phyloP scores from a whole-genome alignment of 2,113 vertebrate species.

The Engraulis encrasicolus region DNA sequence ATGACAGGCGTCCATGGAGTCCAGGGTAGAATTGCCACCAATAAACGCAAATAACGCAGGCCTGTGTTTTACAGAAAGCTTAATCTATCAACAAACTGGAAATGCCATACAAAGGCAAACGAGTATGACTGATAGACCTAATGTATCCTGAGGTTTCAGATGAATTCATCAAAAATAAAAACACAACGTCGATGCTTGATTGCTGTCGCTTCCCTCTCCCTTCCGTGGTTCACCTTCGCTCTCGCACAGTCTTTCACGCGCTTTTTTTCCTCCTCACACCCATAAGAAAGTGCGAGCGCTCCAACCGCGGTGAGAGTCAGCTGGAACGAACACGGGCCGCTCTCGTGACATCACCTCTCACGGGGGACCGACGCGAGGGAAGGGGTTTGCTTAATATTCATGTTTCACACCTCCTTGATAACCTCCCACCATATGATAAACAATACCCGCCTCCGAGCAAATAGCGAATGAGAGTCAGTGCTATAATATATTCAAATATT shows the following conservation, averaged over 20 bases:
- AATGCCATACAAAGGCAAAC: background rate
- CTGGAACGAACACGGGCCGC: conserved; percentile 82
- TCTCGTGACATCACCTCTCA: conserved; percentile 77
- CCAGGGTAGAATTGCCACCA: conserved; percentile 25
- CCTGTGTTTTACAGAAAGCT: background rate
- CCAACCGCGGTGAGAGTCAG: conserved; percentile 66
- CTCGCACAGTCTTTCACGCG: conserved; percentile 53
- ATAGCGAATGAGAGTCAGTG: conserved; percentile 52
- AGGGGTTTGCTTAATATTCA: conserved; percentile 62
- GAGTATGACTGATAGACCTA: background rate
- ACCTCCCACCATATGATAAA: conserved; percentile 27
- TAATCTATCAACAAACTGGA: background rate
- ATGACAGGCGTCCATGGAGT: conserved; percentile 55
- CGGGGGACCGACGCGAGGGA: conserved; percentile 68
- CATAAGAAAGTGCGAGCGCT: conserved; percentile 47
- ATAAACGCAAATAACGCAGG: background rate
- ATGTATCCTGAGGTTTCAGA: background rate
- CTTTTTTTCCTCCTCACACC: conserved; percentile 33
- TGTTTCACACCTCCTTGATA: conserved; percentile 30
- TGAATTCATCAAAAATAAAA: background rate
- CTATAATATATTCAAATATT: conserved; percentile 7
- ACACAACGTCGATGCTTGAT: background rate
- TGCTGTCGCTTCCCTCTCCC: conserved; percentile 31
- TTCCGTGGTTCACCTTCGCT: conserved; percentile 38
- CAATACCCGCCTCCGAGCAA: background rate